Percentiles rank a stretch among this genome's conserved stretches.
Conservation (phyloP, 2,113 vertebrate genomes). For the Aptenodytes forsteri region DNA sequence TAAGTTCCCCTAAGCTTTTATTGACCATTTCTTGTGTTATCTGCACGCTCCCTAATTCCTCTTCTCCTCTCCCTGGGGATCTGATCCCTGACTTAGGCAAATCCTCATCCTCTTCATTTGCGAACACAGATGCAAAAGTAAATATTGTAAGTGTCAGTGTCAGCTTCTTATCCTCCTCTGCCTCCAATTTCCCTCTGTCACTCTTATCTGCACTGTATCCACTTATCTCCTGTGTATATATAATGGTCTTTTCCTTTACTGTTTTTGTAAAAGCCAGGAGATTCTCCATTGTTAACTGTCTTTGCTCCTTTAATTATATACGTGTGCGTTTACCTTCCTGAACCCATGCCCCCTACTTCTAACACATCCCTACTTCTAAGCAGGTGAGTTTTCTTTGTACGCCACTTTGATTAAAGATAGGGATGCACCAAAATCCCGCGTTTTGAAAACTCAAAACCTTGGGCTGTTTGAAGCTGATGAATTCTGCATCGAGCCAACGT, state of each 20-base stretch:
- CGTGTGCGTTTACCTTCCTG: slow-evolving; percentile 1
- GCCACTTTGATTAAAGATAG: slow-evolving; percentile 7
- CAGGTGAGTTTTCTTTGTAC: slow-evolving; percentile 16
- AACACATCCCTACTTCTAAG: slow-evolving; percentile 8
- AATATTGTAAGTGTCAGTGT: background rate
- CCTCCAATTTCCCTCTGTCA: slow-evolving; percentile 51
- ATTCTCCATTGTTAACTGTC: background rate
- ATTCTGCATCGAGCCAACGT: rapidly evolving
- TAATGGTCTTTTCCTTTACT: background rate
- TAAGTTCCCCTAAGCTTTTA: slow-evolving; percentile 11
- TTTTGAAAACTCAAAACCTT: background rate
- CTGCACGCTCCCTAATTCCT: background rate
- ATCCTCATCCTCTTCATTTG: slow-evolving; percentile 48
- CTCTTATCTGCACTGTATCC: slow-evolving; percentile 7
- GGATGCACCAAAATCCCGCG: background rate
- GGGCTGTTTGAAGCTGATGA: background rate
- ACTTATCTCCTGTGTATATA: background rate
- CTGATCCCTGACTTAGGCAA: slow-evolving; percentile 29
- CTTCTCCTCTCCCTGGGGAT: background rate
- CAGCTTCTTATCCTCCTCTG: slow-evolving; percentile 29
- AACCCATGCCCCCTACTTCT: background rate
- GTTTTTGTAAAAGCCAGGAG: background rate
- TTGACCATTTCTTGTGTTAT: background rate
- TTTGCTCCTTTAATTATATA: background rate
- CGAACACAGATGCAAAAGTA: slow-evolving; percentile 14